Evolutionary conservation across 2,888 invertebrate species (phyloP), one percentile per base, ranked within the genome.

Genomic region (Hanleya hanleyi): DNA sequence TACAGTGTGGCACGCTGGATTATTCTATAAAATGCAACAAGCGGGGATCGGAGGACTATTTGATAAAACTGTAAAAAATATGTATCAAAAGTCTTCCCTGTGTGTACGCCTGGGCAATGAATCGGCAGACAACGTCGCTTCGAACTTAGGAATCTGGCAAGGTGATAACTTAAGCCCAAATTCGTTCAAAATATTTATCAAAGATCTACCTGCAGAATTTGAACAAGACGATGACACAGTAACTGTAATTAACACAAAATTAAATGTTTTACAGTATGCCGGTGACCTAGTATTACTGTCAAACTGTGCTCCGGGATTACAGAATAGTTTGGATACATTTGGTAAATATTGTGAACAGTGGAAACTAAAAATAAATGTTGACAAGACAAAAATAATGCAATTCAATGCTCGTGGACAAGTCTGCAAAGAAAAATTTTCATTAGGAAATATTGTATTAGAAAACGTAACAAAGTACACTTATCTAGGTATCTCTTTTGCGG

Each of bases 101-200:
- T 47, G 32, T 29, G 32, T 67, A 29, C 41, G 49, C n/a, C 29
- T 15, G 6, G 47, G 49, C 1, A 67, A 26, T 47, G 47, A 26
- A 29, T 4, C 49, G 12, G 33, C 41, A 9, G 15, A 41, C 26
- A 15, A 67, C 7, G 41, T 67, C 49, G 12, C 18, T 6, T 35
- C 67, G 1, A 49, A 35, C 7, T 4, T 67, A 15, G 67, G 67
- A 2, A 49, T 49, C 1, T 41, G 33, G 49, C 67, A 67, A 47
- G 67, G 67, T 29, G 67, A 67, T 12, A 67, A 49, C 47, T 32
- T 67, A 15, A 49, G 67, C 67, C 67, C 67, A 15, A 67, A 41
- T 33, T 18, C 49, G 9, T 47, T 67, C 47, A 49, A 67, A 12
- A 2, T 67, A 9, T 67, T 29, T 49, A 18, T 67, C 9, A 67